Evolutionary conservation across 2,113 vertebrate species (phyloP).

Genomic region (Otis tarda): DNA sequence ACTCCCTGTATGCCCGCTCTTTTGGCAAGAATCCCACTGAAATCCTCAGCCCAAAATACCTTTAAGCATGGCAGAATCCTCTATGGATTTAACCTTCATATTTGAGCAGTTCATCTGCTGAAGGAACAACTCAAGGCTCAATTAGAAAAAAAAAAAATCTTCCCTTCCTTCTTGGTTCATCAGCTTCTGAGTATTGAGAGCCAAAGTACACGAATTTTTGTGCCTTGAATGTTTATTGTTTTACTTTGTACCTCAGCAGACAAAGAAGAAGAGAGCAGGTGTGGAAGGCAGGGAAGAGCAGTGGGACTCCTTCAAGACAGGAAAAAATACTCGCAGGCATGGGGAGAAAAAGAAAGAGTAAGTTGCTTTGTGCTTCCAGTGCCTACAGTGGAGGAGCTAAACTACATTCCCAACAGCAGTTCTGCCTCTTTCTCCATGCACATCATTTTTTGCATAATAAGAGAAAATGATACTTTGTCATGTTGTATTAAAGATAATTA

Average conservation of each 20-base stretch:
- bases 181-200: neutral
- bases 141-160: neutral
- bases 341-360: conserved; percentile 37
- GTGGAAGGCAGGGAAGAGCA: conserved; percentile 61
- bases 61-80: neutral
- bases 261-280: conserved; percentile 57
- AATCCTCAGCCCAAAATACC: neutral
- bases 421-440: neutral
- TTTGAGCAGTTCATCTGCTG: neutral
- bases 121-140: neutral
- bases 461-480: conserved; percentile 24
- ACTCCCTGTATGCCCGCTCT: neutral
- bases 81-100: neutral
- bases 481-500: conserved; percentile 26
- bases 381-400: neutral
- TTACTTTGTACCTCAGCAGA: conserved; percentile 44
- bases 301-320: conserved; percentile 55
- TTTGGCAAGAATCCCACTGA: neutral
- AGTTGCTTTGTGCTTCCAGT: neutral
- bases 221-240: conserved; percentile 46
- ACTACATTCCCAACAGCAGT: neutral
- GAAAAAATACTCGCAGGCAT: conserved; percentile 36
- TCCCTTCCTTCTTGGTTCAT: neutral
- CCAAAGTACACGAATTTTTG: neutral
- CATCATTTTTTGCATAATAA: conserved; percentile 29